A percentile compares a stretch with the other conserved stretches of the same genome.
Conservation (phyloP, 2,888 invertebrate genomes). For the Sinotaia quadrata region DNA sequence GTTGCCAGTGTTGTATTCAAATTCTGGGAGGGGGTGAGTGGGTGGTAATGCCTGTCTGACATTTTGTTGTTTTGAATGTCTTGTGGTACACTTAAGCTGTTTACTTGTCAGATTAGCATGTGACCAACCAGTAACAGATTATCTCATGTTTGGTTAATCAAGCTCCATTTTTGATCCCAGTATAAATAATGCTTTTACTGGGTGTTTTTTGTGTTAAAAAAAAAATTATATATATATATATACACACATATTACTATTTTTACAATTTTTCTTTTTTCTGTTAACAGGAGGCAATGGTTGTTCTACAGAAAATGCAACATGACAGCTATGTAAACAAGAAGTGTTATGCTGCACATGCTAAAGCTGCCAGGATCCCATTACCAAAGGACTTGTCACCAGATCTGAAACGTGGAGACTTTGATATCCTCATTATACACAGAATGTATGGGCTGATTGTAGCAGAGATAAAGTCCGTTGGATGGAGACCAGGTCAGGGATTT, state of each 20-base stretch:
- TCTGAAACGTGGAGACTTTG: constrained; percentile 20
- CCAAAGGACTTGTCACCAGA: not conserved
- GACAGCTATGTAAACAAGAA: constrained; percentile 26
- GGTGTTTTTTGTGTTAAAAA: too few relatives aligned
- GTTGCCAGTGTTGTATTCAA: too few relatives aligned
- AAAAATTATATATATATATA: not conserved
- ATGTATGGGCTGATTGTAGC: constrained; percentile 9
- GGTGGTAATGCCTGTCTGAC: too few relatives aligned
- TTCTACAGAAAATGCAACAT: constrained; percentile 23
- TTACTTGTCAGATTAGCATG: too few relatives aligned
- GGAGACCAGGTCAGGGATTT: constrained; percentile 20
- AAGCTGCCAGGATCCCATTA: not conserved
- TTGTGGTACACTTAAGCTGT: too few relatives aligned
- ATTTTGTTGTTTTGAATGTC: too few relatives aligned
- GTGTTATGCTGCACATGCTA: not conserved
- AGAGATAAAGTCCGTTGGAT: constrained; percentile 24
- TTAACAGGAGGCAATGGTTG: constrained; percentile 27
- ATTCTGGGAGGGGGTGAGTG: too few relatives aligned
- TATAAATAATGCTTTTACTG: too few relatives aligned
- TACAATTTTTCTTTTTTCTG: not conserved
- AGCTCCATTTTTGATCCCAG: too few relatives aligned
- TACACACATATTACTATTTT: not conserved
- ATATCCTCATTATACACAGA: constrained; percentile 22
- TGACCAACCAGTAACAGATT: too few relatives aligned
- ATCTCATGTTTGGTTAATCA: too few relatives aligned